A percentile compares a stretch with the other conserved stretches of the same genome.
Evolutionary conservation across 2,113 vertebrate genomes (phyloP).

Genomic region (Colaptes auratus): DNA sequence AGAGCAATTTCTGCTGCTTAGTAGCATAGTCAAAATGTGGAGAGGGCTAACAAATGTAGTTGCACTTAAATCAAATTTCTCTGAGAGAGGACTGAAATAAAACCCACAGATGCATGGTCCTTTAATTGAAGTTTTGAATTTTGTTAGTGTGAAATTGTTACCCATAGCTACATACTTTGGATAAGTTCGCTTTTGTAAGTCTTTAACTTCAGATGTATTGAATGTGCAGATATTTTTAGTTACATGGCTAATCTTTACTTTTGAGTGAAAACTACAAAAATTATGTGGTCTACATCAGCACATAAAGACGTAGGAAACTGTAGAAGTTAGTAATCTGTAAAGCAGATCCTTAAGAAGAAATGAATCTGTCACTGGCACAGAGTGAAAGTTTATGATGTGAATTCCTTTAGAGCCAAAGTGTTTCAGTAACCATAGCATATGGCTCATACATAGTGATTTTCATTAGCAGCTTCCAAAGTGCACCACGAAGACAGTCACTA

Average conservation of each 20-base stretch:
- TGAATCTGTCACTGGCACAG: neutral
- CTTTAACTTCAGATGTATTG: neutral
- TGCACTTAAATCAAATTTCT: slow-evolving; percentile 3
- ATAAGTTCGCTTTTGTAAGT: neutral
- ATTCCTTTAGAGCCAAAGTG: neutral
- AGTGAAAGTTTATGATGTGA: neutral
- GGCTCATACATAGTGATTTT: neutral
- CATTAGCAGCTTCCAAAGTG: neutral
- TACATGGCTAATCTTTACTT: neutral
- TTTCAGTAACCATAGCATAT: neutral
- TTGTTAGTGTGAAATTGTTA: neutral
- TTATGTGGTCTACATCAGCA: neutral
- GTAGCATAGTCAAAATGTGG: neutral
- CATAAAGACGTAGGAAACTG: neutral
- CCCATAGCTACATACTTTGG: neutral
- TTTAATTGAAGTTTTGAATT: neutral
- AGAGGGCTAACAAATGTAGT: neutral
- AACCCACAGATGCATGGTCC: neutral
- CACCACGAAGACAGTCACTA: neutral
- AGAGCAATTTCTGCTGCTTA: neutral
- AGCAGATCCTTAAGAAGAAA: neutral
- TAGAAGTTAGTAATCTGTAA: neutral
- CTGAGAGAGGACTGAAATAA: neutral
- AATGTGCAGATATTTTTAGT: neutral
- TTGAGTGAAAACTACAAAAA: neutral